A percentile compares a stretch with the other conserved stretches of the same genome.
Conservation (phyloP, 2,797 vertebrate species). For the Sebastes taczanowskii region DNA sequence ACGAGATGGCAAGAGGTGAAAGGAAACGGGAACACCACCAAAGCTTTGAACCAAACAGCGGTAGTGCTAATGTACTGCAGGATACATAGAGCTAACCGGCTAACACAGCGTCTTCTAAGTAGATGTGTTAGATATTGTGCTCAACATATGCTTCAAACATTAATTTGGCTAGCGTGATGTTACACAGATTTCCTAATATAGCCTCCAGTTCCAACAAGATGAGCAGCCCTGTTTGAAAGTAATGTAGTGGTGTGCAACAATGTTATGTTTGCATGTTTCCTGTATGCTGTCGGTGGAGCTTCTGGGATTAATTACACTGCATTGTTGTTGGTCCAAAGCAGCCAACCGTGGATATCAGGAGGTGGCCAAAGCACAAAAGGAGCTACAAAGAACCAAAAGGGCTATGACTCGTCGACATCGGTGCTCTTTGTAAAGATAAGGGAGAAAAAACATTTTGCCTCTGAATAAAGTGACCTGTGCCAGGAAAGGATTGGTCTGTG, state of each 20-base stretch:
- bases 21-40: not conserved
- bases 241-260: not conserved
- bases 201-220: not conserved
- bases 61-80: not conserved
- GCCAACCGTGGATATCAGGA: slow-evolving; percentile 3
- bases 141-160: not conserved
- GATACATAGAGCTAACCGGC: not conserved
- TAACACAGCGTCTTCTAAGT: not conserved
- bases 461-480: slow-evolving; percentile 14
- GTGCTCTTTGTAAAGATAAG: slow-evolving; percentile 11
- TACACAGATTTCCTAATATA: not conserved
- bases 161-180: not conserved
- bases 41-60: not conserved
- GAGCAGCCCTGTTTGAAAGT: not conserved
- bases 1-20: not conserved
- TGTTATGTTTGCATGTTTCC: slow-evolving; percentile 12
- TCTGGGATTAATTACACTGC: slow-evolving; percentile 37
- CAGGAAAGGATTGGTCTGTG: not conserved
- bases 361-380: slow-evolving; percentile 21
- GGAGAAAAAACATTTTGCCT: slow-evolving; percentile 3
- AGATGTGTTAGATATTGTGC: not conserved
- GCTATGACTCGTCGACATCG: not conserved
- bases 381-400: not conserved
- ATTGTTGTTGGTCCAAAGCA: slow-evolving; percentile 36
- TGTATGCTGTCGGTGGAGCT: not conserved